phyloP scores from a whole-genome alignment of 2,113 vertebrate species.

The Tenebrosternarchus preto region DNA sequence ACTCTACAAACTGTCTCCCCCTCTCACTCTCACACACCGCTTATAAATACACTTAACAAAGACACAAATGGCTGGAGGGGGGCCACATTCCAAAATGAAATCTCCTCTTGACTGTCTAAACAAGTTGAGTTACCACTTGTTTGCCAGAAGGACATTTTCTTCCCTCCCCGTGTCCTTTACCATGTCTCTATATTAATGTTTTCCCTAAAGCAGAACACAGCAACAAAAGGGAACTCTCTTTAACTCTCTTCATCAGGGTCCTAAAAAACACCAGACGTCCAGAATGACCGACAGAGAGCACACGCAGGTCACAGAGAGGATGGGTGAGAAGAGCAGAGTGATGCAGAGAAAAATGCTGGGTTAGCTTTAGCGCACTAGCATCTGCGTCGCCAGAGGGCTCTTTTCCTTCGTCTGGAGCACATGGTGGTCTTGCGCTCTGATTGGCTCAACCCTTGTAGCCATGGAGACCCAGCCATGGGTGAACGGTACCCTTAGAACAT shows the following conservation, averaged over 20 bases:
- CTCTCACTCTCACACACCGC: background rate
- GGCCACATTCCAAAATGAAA: slow-evolving; percentile 4
- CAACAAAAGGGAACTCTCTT: slow-evolving; percentile 22
- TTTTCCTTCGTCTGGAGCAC: slow-evolving; percentile 63
- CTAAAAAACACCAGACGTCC: background rate
- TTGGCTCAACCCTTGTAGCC: slow-evolving; percentile 65
- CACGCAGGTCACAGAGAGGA: background rate
- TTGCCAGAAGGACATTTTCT: slow-evolving; percentile 28
- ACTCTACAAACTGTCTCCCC: slow-evolving; percentile 1
- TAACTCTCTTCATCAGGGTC: slow-evolving; percentile 12
- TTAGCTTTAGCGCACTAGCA: slow-evolving; percentile 67
- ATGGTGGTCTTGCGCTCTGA: slow-evolving; percentile 62
- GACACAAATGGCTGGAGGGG: background rate
- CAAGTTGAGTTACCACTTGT: slow-evolving; percentile 32
- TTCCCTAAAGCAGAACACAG: slow-evolving; percentile 14
- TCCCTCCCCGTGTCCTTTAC: slow-evolving; percentile 20
- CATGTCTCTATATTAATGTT: slow-evolving; percentile 22
- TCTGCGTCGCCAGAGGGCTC: slow-evolving; percentile 65
- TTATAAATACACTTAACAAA: slow-evolving; percentile 12
- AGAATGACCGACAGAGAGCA: background rate
- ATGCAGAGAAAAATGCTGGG: slow-evolving; percentile 52
- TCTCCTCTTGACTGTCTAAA: slow-evolving; percentile 30
- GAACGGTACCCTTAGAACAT: slow-evolving; percentile 72
- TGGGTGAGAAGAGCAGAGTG: slow-evolving; percentile 7
- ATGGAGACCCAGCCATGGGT: slow-evolving; percentile 72